Percentiles rank a stretch among this genome's conserved stretches.
Evolutionary conservation across 2,797 vertebrate genomes (phyloP).

Genomic region (Hapalemur alaotrensis): DNA sequence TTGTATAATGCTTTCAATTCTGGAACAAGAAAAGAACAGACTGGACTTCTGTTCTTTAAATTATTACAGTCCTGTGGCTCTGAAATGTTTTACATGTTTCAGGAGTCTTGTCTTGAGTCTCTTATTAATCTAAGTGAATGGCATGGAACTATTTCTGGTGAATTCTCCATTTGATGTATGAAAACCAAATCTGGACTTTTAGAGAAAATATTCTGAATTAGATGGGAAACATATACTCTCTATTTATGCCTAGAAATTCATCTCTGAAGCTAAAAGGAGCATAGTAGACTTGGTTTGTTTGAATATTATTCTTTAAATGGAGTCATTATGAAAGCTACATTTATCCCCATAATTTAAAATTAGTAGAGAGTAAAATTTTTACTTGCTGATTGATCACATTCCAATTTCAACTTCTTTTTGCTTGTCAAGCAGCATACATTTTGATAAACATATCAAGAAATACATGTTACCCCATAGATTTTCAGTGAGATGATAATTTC

Average conservation of each 20-base stretch:
- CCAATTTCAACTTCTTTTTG: slow-evolving; percentile 24
- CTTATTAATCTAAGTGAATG: neutral
- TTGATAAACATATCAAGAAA: neutral
- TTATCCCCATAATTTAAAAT: slow-evolving; percentile 25
- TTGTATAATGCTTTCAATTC: neutral
- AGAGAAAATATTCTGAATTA: neutral
- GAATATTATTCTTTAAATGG: neutral
- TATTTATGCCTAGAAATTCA: neutral
- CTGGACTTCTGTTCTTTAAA: neutral
- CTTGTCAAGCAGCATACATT: neutral
- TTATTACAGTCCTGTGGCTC: neutral
- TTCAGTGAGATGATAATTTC: neutral
- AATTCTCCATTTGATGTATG: neutral
- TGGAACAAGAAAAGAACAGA: neutral
- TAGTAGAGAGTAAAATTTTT: neutral
- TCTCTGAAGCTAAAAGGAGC: neutral
- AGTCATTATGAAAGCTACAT: neutral
- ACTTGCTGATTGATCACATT: neutral
- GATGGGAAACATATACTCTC: neutral
- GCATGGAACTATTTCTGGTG: neutral
- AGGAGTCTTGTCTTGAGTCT: neutral
- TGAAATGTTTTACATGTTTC: neutral
- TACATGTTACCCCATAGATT: neutral
- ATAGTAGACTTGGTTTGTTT: neutral
- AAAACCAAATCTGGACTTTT: neutral